Conservation (phyloP, 2,797 vertebrate species). For the Dipus sagitta region DNA sequence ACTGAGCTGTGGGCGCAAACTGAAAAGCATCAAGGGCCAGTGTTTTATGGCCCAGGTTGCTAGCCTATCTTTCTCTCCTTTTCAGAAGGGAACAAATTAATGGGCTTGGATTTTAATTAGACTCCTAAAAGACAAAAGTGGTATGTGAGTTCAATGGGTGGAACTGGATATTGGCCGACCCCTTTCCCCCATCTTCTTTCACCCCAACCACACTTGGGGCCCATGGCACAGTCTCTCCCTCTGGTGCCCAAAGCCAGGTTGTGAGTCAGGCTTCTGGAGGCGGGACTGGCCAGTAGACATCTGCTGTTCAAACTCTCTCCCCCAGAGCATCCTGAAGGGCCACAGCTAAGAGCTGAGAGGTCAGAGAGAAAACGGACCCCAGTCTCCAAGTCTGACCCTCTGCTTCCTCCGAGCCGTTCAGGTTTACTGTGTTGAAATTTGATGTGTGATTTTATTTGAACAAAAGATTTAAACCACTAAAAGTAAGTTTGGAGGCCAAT, state of each 20-base stretch:
- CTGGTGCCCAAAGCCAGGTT: neutral
- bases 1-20: neutral
- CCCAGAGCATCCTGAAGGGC: neutral
- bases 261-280: neutral
- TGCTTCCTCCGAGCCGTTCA: neutral
- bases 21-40: neutral
- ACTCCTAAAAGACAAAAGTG: conserved; percentile 5
- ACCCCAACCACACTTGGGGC: too few species aligned
- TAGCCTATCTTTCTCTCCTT: neutral
- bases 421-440: neutral
- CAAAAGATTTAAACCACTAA: conserved; percentile 29
- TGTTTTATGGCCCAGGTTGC: conserved; percentile 24
- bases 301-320: neutral
- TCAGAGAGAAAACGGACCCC: too few species aligned
- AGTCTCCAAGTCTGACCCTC: neutral
- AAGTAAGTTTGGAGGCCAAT: conserved; percentile 24
- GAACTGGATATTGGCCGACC: neutral
- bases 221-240: neutral
- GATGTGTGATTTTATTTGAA: conserved; percentile 7
- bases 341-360: neutral
- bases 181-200: neutral
- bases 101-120: conserved; percentile 63
- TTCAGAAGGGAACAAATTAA: conserved; percentile 51
- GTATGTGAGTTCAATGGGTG: neutral
- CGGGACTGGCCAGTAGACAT: rapidly evolving